phyloP scores from a whole-genome alignment of 2,113 vertebrate genomes.

The Gallinago jamesoni region DNA sequence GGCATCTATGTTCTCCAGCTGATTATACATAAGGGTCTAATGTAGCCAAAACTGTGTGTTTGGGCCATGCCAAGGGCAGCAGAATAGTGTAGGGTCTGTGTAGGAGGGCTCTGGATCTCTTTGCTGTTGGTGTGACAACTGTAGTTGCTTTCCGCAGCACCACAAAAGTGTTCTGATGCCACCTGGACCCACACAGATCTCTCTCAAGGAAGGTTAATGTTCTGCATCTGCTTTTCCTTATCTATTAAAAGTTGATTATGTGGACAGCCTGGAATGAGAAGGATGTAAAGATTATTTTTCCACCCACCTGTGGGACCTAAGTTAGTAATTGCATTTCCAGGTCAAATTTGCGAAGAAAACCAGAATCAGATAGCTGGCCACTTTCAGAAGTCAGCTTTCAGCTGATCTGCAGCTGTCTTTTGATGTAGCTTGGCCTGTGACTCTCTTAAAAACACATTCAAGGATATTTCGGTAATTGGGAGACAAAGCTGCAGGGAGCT shows the following conservation, averaged over 20 bases:
- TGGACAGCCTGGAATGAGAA: neutral
- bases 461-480: neutral
- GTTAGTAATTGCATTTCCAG: neutral
- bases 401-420: neutral
- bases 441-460: neutral
- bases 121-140: neutral
- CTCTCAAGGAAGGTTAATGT: neutral
- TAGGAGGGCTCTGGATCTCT: neutral
- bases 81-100: neutral
- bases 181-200: neutral
- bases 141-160: neutral
- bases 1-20: neutral
- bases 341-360: neutral
- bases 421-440: neutral
- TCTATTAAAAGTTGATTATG: neutral
- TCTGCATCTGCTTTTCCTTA: neutral
- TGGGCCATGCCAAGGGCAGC: neutral
- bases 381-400: neutral
- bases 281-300: neutral
- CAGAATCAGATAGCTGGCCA: neutral
- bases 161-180: neutral
- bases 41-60: neutral
- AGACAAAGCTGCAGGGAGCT: neutral
- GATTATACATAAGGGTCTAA: neutral
- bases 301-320: neutral